Base-by-base conservation (phyloP, 2,113 vertebrate species). In the Alaudala cheleensis region DNA sequence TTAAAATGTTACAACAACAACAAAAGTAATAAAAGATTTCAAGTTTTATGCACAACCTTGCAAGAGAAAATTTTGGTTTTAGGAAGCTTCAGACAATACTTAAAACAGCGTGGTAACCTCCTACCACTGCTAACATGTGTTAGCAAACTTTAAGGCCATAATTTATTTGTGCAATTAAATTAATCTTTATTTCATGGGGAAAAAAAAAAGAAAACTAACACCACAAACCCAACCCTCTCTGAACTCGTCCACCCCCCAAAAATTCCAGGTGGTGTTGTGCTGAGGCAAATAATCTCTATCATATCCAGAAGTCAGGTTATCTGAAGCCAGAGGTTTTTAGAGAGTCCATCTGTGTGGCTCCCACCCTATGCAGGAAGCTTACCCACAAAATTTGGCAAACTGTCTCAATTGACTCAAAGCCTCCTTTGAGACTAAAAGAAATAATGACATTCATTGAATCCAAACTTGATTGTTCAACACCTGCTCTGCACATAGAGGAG, bases 1-100 rank as follows among this genome's bases (percentile, higher is more conserved):
- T 76, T 96, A 97, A 97, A 96, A 97, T 66, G 90, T 93, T 92
- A 96, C 77, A 96, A 95, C 95, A 86, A 94, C 91, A 86, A 95
- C 79, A 93, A 92, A 74, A 65, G 88, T 93, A 85, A 67, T 58
- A 97, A 82, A 70, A 78, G 78, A 96, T 94, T 97, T 98, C 98
- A 98, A 98, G 97, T 98, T 97, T 97, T 70, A 92, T 23, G 94
- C 77, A 91, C 40, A 95, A 96, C 66, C 58, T 95, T 86, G 69
- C 70, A 77, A 91, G 74, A 92, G 92, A 95, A 96, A 95, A 91
- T 6, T 51, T 84, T 78, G 65, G 42, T 71, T 84, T 96, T 37
- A 82, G 88, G 77, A 96, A 80, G 67, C 51, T 82, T 72, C 70
- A 80, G 81, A 96, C 62, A 95, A 93, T 19, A 78, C 88, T 92